Conservation (phyloP, 1,140 invertebrate species). For the Yoshiicerus persimilis region DNA sequence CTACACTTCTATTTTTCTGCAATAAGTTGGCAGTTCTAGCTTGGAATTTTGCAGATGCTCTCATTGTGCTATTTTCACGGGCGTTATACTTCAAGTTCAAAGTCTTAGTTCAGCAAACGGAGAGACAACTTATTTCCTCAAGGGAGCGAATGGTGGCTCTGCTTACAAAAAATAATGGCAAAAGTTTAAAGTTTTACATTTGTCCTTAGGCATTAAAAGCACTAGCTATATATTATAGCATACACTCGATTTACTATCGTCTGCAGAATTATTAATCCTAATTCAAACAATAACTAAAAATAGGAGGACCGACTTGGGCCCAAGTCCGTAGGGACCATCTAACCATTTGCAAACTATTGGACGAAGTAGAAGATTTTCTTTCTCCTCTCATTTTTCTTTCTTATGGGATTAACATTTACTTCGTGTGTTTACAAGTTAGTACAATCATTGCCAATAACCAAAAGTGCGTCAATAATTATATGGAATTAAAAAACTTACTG, state of each 20-base stretch:
- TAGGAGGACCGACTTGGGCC: conserved; percentile 5
- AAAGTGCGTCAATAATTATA: not conserved
- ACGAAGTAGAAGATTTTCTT: conserved; percentile 32
- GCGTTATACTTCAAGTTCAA: conserved; percentile 34
- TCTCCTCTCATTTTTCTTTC: conserved; percentile 41
- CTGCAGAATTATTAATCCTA: no score
- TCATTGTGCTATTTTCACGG: conserved; percentile 8
- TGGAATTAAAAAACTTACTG: not conserved
- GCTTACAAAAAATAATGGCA: not conserved
- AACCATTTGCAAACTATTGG: not conserved
- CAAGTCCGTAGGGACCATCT: conserved; percentile 27
- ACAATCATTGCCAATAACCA: not conserved
- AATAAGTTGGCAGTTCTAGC: not conserved
- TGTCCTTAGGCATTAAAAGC: not conserved
- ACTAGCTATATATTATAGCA: not conserved
- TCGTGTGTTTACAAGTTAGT: conserved; percentile 39
- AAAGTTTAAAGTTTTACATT: not conserved
- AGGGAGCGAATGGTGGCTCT: not conserved
- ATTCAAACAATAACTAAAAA: not conserved
- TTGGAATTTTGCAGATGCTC: conserved; percentile 21
- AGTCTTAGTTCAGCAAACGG: not conserved
- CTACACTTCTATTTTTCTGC: not conserved
- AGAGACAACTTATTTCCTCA: not conserved
- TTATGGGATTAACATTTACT: conserved; percentile 38
- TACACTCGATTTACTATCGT: not conserved